Evolutionary conservation across 2,888 invertebrate species (phyloP).

Genomic region (Pseudanteris insignis): DNA sequence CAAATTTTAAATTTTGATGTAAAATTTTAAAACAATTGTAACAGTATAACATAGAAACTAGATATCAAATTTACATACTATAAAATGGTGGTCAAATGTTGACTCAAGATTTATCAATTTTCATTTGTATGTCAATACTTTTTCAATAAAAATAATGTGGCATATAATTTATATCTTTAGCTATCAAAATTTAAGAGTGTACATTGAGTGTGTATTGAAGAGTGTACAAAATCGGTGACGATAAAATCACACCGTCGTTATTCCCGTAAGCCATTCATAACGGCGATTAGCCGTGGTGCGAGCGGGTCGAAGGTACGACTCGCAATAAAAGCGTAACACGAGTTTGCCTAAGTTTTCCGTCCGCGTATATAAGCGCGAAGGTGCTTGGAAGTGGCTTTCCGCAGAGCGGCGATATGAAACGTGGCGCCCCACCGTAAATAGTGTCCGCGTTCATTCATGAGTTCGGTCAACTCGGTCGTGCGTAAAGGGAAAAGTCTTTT

Average conservation of each 20-base stretch:
- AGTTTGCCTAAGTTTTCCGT: constrained; percentile 36
- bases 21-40: no score
- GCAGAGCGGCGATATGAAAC: constrained; percentile 42
- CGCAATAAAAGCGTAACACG: constrained; percentile 28
- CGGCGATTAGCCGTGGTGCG: constrained; percentile 1
- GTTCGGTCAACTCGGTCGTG: constrained; percentile 58
- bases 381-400: constrained; percentile 32
- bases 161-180: no score
- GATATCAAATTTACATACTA: no score
- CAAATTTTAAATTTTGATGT: no score
- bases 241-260: neutral
- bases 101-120: neutral
- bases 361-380: constrained; percentile 28
- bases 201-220: neutral
- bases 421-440: constrained; percentile 54
- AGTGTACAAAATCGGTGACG: neutral
- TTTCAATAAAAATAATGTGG: neutral
- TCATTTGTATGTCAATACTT: no score
- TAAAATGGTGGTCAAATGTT: neutral
- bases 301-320: neutral
- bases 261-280: no score
- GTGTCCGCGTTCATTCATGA: constrained; percentile 59
- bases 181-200: no score
- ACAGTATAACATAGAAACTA: no score
- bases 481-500: constrained; percentile 62